Base-by-base conservation (phyloP, 1,140 invertebrate genomes). In the Lithobius niger region DNA sequence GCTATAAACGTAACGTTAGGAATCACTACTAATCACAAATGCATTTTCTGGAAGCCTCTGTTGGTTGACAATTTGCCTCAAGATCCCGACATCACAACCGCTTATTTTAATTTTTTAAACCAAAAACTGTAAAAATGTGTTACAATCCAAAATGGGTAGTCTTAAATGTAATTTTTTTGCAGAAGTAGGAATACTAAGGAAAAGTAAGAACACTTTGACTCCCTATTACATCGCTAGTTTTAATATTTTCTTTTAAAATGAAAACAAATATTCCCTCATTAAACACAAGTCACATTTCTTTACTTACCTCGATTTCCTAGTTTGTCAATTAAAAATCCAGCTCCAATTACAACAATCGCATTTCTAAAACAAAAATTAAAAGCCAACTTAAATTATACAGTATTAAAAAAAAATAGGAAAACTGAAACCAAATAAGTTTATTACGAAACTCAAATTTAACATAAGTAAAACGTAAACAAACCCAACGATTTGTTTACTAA, bases 281-380 rank as follows among this genome's bases (percentile, higher is more conserved):
- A 36, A 10, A 36, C 6, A 6, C 31, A 36, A 36, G n/a, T 6
- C 6, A 36, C n/a, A 36, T 36, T 10, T 10, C 19, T 47, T 40
- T 56, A 55, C 61, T 60, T 62, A 72, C 71, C 49, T 69, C 67
- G 62, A 54, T 71, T 72, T 52, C 71, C 71, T 21, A 70, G 52
- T 62, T 73, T 73, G 58, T 73, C 71, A 52, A 73, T 69, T 22
- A 72, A 60, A 62, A 71, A 70, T 3, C 71, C 71, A 52, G 70
- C 67, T 27, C 59, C 67, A 56, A 73, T 67, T 0, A 72, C 71
- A 54, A 73, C 67, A 25, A 69, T 45, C 25, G 70, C 70, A 70
- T 73, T 72, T 19, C 70, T 72, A 59, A 22, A 67, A 63, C 52
- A 51, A 59, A 59, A 60, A 49, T 13, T 45, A 45, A 36, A 36